These are phyloP conservation scores for Embiotoca jacksoni DNA, from an alignment of 2,113 vertebrate genomes.

Conservation along the genomic window DNA sequence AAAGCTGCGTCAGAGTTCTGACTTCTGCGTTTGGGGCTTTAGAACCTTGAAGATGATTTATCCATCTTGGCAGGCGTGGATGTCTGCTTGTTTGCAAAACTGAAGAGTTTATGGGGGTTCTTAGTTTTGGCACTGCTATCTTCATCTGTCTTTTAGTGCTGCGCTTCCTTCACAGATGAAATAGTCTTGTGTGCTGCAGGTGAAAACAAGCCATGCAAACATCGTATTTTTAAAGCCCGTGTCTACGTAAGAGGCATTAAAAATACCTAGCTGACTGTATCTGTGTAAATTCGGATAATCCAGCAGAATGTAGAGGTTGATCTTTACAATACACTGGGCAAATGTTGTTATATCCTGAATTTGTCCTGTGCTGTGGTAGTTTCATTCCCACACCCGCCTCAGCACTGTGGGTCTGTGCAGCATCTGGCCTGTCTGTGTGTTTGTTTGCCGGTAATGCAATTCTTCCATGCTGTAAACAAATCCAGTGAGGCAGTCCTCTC, in stretches of 20 bases:
- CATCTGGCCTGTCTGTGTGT: constrained; percentile 44
- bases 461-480: constrained; percentile 51
- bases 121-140: constrained; percentile 52
- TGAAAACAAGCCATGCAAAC: constrained; percentile 33
- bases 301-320: constrained; percentile 3
- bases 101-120: constrained; percentile 57
- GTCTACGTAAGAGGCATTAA: neutral
- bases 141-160: constrained; percentile 45
- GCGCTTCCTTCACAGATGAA: constrained; percentile 25
- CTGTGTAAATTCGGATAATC: neutral
- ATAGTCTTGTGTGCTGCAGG: constrained; percentile 17
- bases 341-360: neutral
- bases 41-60: constrained; percentile 63
- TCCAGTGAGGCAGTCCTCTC: constrained; percentile 24
- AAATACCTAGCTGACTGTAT: neutral
- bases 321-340: neutral
- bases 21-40: constrained; percentile 48
- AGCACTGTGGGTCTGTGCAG: constrained; percentile 7
- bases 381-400: constrained; percentile 7
- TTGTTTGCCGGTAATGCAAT: constrained; percentile 55
- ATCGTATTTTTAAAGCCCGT: neutral
- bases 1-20: constrained; percentile 46
- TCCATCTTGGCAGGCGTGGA: constrained; percentile 61
- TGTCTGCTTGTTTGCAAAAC: constrained; percentile 66
- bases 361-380: constrained; percentile 25